phyloP scores from a whole-genome alignment of 2,797 vertebrate genomes.

The Pterois miles region DNA sequence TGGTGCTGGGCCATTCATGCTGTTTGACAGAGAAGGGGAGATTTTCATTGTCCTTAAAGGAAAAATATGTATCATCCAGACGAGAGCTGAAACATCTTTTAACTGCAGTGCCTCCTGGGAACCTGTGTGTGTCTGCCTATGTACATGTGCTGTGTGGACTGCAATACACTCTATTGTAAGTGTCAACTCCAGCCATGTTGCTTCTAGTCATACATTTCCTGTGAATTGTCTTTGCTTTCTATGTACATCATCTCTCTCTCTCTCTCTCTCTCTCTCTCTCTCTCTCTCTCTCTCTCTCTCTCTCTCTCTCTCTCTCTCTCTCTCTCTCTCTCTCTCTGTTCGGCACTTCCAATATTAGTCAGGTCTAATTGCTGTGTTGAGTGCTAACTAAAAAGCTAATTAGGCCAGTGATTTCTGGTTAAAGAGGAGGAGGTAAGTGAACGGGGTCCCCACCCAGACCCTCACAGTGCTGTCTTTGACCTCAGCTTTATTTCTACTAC shows the following conservation, averaged over 20 bases:
- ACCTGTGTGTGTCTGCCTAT: not conserved
- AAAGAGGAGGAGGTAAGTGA: slow-evolving; percentile 24
- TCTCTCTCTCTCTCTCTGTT: slow-evolving; percentile 13
- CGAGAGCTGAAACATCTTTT: slow-evolving; percentile 16
- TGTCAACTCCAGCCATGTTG: slow-evolving; percentile 9
- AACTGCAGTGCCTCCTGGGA: slow-evolving; percentile 14
- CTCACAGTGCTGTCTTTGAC: slow-evolving; percentile 5
- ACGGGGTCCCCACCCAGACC: slow-evolving; percentile 16
- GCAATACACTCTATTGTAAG: slow-evolving; percentile 25
- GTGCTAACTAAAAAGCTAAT: slow-evolving; percentile 57
- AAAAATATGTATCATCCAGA: slow-evolving; percentile 26
- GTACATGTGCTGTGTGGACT: not conserved
- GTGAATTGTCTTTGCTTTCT: slow-evolving; percentile 2
- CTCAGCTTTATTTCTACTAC: not conserved
- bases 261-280: too few relatives aligned
- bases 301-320: too few relatives aligned
- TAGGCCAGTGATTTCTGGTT: slow-evolving; percentile 44
- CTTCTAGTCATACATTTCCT: slow-evolving; percentile 20
- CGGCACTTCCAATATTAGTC: slow-evolving; percentile 56
- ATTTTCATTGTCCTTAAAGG: slow-evolving; percentile 19
- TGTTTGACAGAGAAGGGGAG: slow-evolving; percentile 20
- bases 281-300: too few relatives aligned
- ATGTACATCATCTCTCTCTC: too few relatives aligned
- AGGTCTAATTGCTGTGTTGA: slow-evolving; percentile 59
- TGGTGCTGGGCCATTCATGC: not conserved